phyloP scores from a whole-genome alignment of 2,888 invertebrate genomes.

The Pandemis cinnamomeana region DNA sequence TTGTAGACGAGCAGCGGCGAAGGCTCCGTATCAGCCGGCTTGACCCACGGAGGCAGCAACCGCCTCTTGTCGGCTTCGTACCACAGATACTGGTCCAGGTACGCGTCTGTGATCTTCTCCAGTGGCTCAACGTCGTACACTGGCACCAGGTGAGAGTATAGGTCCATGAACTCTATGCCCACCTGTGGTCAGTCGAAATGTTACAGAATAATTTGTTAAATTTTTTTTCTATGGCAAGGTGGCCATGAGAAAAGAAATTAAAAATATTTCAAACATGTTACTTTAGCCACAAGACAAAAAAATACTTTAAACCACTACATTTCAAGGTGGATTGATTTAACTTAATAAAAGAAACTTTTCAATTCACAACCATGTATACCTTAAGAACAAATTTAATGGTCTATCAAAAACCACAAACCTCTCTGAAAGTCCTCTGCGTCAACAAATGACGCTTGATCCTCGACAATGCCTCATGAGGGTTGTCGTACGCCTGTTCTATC shows the following conservation, averaged over 20 bases:
- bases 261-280: too few relatives aligned
- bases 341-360: too few relatives aligned
- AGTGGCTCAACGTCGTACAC: conserved; percentile 99
- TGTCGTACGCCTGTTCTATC: conserved; percentile 99
- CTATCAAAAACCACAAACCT: conserved; percentile 82
- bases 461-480: conserved; percentile 99
- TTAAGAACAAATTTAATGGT: background rate
- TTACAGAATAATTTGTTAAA: too few relatives aligned
- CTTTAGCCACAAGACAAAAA: too few relatives aligned
- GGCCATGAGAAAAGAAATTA: too few relatives aligned
- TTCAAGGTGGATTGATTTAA: too few relatives aligned
- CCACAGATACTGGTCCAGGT: conserved; percentile 99
- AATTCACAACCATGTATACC: background rate
- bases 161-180: conserved; percentile 99
- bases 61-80: conserved; percentile 99
- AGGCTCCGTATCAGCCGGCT: conserved; percentile 99
- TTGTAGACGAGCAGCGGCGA: conserved; percentile 97
- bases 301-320: too few relatives aligned
- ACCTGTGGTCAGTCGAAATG: conserved; percentile 82
- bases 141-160: conserved; percentile 99
- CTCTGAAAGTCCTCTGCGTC: conserved; percentile 99
- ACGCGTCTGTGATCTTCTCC: conserved; percentile 99
- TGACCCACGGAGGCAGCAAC: conserved; percentile 99
- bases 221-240: too few relatives aligned
- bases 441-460: conserved; percentile 99